phyloP scores from a whole-genome alignment of 2,888 invertebrate genomes.

The Agriopis aurantiaria region DNA sequence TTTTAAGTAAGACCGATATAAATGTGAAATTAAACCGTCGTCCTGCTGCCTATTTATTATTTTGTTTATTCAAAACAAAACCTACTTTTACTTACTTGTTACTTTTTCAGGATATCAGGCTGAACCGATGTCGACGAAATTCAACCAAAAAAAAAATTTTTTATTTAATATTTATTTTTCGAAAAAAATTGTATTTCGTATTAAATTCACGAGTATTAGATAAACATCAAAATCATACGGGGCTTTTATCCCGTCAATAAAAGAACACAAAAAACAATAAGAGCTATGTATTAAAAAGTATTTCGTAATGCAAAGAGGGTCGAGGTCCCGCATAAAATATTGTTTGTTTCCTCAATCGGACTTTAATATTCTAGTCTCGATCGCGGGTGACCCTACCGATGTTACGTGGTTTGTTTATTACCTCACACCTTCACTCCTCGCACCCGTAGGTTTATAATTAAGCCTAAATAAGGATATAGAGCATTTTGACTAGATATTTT shows the following conservation, averaged over 20 bases:
- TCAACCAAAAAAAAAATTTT: too few relatives aligned
- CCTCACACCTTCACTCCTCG: conserved; percentile 64
- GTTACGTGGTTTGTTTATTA: conserved; percentile 76
- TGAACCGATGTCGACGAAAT: too few relatives aligned
- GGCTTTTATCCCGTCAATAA: conserved; percentile 1
- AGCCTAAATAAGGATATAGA: conserved; percentile 14
- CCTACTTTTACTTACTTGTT: too few relatives aligned
- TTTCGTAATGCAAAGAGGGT: conserved; percentile 79
- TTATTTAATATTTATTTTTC: too few relatives aligned
- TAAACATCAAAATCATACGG: conserved; percentile 2
- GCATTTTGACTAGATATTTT: background rate
- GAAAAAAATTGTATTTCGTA: too few relatives aligned
- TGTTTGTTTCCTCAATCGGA: conserved; percentile 72
- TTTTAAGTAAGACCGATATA: too few relatives aligned
- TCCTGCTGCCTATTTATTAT: too few relatives aligned
- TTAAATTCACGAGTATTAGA: background rate
- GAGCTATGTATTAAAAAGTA: conserved; percentile 25
- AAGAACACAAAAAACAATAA: conserved; percentile 20
- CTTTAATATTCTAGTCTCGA: conserved; percentile 71
- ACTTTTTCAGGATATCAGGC: too few relatives aligned
- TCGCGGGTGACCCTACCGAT: conserved; percentile 65
- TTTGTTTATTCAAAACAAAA: too few relatives aligned
- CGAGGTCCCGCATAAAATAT: conserved; percentile 68
- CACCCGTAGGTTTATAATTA: conserved; percentile 34
- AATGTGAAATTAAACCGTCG: too few relatives aligned